A percentile compares a stretch with the other conserved stretches of the same genome.
phyloP scores from a whole-genome alignment of 2,888 invertebrate genomes.

The Mesorhabditis spiculigera region DNA sequence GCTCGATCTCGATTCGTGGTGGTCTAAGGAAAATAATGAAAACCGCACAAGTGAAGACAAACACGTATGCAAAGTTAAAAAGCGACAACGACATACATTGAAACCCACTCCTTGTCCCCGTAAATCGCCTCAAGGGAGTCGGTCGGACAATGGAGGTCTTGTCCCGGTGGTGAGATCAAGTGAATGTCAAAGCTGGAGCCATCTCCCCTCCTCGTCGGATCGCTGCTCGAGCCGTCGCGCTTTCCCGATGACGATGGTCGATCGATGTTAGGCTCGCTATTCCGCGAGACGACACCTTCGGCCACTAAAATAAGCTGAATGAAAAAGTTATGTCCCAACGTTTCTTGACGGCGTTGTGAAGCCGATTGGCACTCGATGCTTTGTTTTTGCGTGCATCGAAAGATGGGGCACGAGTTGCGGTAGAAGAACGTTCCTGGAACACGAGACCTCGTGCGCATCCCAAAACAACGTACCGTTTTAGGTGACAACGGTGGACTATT shows the following conservation, averaged over 20 bases:
- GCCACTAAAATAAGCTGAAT: constrained; percentile 9
- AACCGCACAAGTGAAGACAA: not conserved
- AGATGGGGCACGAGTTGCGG: constrained; percentile 17
- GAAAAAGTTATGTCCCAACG: not conserved
- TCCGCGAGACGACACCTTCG: constrained; percentile 11
- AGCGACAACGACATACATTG: constrained; percentile 10
- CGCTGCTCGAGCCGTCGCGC: constrained; percentile 10
- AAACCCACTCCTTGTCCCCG: constrained; percentile 17
- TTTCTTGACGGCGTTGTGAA: constrained; percentile 11
- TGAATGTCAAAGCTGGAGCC: constrained; percentile 10
- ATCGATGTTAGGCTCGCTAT: constrained; percentile 14
- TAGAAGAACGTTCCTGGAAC: not conserved
- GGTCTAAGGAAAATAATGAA: constrained; percentile 23
- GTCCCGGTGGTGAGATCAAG: constrained; percentile 40
- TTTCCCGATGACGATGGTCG: not conserved
- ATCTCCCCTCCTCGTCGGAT: not conserved
- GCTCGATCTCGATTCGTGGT: constrained; percentile 39
- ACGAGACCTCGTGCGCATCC: not conserved
- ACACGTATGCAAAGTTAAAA: not conserved
- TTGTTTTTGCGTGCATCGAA: constrained; percentile 19
- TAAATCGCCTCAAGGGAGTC: constrained; percentile 36
- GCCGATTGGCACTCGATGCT: not conserved
- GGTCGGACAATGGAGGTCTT: constrained; percentile 38
- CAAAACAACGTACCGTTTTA: constrained; percentile 6
- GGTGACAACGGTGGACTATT: constrained; percentile 16